Conservation (phyloP, 2,113 vertebrate species). For the Aegypius monachus region DNA sequence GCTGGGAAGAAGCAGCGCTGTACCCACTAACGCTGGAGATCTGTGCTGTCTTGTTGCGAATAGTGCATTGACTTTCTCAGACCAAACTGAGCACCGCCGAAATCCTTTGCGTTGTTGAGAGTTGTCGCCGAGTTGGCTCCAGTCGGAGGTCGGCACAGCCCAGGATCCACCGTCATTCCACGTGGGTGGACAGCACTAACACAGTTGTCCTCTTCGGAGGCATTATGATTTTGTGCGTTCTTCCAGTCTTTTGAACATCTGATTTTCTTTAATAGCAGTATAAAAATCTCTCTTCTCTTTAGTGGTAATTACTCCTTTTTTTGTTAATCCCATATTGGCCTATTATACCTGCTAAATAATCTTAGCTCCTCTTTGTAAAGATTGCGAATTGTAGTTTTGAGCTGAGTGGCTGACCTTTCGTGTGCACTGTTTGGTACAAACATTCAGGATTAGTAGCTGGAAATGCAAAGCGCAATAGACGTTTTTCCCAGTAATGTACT, state of each 20-base stretch:
- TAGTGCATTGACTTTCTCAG: fast-evolving
- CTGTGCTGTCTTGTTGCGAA: fast-evolving
- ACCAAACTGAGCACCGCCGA: fast-evolving
- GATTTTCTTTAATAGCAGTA: neutral
- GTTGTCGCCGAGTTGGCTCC: neutral
- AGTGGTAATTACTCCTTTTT: neutral
- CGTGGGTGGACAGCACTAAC: fast-evolving
- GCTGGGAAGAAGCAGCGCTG: neutral
- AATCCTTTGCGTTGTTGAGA: neutral
- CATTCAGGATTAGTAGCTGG: neutral
- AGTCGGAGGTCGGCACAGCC: fast-evolving
- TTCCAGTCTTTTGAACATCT: neutral
- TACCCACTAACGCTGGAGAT: fast-evolving
- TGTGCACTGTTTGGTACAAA: neutral
- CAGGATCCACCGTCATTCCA: neutral
- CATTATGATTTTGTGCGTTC: neutral
- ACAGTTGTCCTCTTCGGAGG: fast-evolving
- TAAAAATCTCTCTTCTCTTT: neutral
- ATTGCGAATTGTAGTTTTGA: neutral
- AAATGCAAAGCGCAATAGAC: neutral
- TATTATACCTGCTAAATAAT: neutral
- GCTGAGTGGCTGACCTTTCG: neutral
- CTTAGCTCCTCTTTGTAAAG: neutral
- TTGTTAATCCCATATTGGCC: neutral
- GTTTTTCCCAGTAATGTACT: neutral